Percentiles rank a stretch among this genome's conserved stretches.
phyloP scores from a whole-genome alignment of 53 echinoderm and acorn worm genomes.

The Arbacia lixula region DNA sequence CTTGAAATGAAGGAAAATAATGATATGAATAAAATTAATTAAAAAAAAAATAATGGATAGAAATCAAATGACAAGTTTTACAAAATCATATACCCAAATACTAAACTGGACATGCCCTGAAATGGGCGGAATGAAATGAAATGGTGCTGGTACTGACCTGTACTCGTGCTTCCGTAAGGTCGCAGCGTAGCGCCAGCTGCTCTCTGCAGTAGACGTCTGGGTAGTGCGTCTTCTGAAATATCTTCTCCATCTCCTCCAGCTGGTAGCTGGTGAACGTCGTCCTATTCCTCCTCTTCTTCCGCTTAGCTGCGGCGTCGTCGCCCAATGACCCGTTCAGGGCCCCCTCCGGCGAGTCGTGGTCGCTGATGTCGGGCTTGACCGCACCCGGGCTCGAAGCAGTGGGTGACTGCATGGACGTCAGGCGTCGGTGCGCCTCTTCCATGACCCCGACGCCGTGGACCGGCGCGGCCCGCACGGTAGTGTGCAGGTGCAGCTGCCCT shows the following conservation, averaged over 20 bases:
- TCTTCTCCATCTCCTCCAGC: constrained; percentile 97
- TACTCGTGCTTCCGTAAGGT: constrained; percentile 93
- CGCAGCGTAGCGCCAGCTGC: constrained; percentile 90
- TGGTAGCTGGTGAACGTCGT: constrained; percentile 97
- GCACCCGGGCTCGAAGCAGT: constrained; percentile 62
- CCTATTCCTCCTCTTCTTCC: constrained; percentile 92
- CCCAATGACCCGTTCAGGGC: constrained; percentile 55
- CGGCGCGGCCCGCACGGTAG: constrained; percentile 1
- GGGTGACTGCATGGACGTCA: constrained; percentile 38
- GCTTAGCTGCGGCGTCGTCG: constrained; percentile 68
- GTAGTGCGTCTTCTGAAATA: constrained; percentile 98
- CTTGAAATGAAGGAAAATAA: no score
- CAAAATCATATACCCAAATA: no score
- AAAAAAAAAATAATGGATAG: no score
- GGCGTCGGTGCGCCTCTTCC: constrained; percentile 53
- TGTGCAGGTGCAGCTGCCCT: constrained; percentile 34
- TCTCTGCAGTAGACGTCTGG: constrained; percentile 97
- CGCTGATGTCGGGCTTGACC: constrained; percentile 53
- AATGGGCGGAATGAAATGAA: no score
- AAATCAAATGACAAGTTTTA: no score
- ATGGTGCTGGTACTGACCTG: constrained; percentile 80
- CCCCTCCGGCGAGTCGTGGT: constrained; percentile 54
- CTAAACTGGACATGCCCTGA: no score
- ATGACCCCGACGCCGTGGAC: constrained; percentile 20
- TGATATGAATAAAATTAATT: no score